Evolutionary conservation across 2,113 vertebrate species (phyloP).

Genomic region (Neolamprologus sp.): DNA sequence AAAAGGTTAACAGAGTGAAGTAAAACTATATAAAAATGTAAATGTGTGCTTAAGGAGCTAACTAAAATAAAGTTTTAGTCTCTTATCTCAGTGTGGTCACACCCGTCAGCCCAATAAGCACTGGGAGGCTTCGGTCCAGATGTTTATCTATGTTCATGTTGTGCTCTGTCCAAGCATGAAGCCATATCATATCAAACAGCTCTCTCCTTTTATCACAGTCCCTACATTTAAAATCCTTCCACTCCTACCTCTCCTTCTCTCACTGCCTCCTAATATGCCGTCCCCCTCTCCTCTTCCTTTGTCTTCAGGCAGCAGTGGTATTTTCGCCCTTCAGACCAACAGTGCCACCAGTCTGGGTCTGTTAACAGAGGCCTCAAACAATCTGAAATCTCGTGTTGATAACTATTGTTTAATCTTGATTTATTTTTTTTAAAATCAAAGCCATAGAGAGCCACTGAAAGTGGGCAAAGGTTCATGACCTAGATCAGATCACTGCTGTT

Average conservation of each 20-base stretch:
- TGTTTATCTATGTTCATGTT: not conserved
- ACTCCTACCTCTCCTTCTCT: not conserved
- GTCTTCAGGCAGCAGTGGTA: not conserved
- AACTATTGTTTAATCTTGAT: not conserved
- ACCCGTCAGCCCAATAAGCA: not conserved
- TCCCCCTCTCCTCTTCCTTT: not conserved
- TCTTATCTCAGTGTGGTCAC: not conserved
- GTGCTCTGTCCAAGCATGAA: not conserved
- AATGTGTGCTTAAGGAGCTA: not conserved
- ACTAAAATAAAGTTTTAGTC: not conserved
- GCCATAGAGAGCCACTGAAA: not conserved
- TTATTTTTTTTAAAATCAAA: not conserved
- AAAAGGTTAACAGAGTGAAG: not conserved
- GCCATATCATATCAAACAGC: not conserved
- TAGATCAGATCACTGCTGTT: not conserved
- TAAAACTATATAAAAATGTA: not conserved
- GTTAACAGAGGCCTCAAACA: not conserved
- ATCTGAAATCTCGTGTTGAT: not conserved
- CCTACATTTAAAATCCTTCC: not conserved
- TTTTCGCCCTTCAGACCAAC: not conserved
- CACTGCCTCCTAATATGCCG: not conserved
- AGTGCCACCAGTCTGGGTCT: not conserved
- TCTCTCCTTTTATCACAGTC: not conserved
- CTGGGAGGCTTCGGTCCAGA: not conserved
- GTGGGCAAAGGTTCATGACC: not conserved